A percentile compares a stretch with the other conserved stretches of the same genome.
These are phyloP conservation scores for Percopsis transmontana DNA, from an alignment of 2,113 vertebrate genomes.

Conservation along the genomic window DNA sequence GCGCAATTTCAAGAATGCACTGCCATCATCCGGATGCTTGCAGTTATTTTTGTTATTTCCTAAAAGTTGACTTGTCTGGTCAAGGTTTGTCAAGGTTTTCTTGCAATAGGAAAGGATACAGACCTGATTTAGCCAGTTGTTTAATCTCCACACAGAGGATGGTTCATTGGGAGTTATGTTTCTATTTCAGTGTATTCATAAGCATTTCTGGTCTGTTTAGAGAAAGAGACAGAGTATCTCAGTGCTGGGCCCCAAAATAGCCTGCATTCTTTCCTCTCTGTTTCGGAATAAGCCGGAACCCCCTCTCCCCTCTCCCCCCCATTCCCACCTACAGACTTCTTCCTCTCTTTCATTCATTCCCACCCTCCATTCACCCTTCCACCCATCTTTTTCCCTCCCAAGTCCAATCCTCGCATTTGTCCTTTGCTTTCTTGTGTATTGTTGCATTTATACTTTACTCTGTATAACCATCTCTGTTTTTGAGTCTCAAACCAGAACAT, in stretches of 20 bases:
- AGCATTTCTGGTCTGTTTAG: slow-evolving; percentile 69
- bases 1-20: not conserved
- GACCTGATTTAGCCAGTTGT: slow-evolving; percentile 44
- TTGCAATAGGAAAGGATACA: slow-evolving; percentile 9
- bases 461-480: too few species aligned
- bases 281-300: slow-evolving; percentile 69
- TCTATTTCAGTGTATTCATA: slow-evolving; percentile 62
- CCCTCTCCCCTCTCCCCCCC: not conserved
- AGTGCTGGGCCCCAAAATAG: slow-evolving; percentile 73
- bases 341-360: not conserved
- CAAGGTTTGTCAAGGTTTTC: slow-evolving; percentile 27
- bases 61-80: slow-evolving; percentile 38
- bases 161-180: slow-evolving; percentile 46
- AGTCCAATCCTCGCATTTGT: not conserved
- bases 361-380: not conserved
- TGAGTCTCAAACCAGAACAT: too few species aligned
- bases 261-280: slow-evolving; percentile 74
- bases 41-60: slow-evolving; percentile 8
- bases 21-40: not conserved
- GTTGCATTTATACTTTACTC: too few species aligned
- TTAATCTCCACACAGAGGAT: slow-evolving; percentile 41
- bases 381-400: not conserved
- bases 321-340: not conserved
- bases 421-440: too few species aligned
- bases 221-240: slow-evolving; percentile 57